phyloP scores from a whole-genome alignment of 2,888 invertebrate species.

The Balanococcus diminutus region DNA sequence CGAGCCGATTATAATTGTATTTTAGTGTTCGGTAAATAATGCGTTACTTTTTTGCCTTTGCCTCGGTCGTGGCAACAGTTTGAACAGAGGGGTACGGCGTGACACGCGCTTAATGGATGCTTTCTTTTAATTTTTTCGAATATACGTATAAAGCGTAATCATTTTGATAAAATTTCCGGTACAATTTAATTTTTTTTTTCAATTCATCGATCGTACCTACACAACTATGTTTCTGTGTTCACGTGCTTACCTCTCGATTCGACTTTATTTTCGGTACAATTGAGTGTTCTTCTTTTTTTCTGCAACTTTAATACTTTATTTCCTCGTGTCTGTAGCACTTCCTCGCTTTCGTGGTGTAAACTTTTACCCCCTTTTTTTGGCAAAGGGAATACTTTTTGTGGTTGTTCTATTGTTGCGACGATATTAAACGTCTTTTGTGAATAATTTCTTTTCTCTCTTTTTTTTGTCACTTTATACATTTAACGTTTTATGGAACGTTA shows the following conservation, averaged over 20 bases:
- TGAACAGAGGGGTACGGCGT: too few species aligned
- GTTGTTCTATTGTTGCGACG: not conserved
- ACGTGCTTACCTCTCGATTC: not conserved
- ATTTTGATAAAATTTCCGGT: conserved; percentile 37
- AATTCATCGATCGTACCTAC: not conserved
- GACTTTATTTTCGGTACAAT: not conserved
- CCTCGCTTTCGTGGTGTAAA: not conserved
- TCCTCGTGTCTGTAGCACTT: not conserved
- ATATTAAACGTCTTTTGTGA: conserved; percentile 21
- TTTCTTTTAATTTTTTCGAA: conserved; percentile 33
- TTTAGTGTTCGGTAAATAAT: conserved; percentile 43
- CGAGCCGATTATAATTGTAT: conserved; percentile 29
- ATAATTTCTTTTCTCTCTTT: not conserved
- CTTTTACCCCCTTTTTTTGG: not conserved
- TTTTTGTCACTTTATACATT: not conserved
- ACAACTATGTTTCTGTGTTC: not conserved
- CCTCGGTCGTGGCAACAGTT: too few species aligned
- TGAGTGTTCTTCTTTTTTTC: not conserved
- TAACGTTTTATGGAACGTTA: not conserved
- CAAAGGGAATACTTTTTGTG: not conserved
- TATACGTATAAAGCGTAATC: conserved; percentile 3
- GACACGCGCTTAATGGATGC: conserved; percentile 28
- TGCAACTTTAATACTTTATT: not conserved
- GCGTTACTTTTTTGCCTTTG: conserved; percentile 36
- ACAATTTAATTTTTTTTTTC: conserved; percentile 14